Evolutionary conservation across 2,113 vertebrate genomes (phyloP).

Genomic region (Passer domesticus): DNA sequence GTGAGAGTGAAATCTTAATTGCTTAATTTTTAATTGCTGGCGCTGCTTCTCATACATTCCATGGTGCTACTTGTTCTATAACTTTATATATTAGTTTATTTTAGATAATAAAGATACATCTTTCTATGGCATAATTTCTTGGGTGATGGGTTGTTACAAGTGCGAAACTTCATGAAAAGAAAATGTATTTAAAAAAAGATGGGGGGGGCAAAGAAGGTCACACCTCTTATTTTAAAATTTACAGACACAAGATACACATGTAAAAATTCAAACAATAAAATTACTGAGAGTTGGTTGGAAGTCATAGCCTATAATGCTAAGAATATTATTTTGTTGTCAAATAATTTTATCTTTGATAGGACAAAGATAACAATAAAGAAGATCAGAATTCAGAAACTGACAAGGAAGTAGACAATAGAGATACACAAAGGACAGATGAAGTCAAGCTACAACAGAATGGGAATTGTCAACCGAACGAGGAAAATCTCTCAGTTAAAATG

Average conservation of each 20-base stretch:
- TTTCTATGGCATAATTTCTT: neutral
- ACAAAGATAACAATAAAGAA: slow-evolving; percentile 74
- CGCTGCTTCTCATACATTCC: neutral
- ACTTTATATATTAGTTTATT: neutral
- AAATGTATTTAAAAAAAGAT: neutral
- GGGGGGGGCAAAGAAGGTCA: neutral
- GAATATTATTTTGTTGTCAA: neutral
- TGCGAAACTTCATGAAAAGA: neutral
- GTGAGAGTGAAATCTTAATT: neutral
- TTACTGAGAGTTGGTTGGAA: neutral
- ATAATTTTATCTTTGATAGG: slow-evolving; percentile 62
- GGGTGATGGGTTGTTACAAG: rapidly evolving
- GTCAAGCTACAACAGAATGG: slow-evolving; percentile 83
- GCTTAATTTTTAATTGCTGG: neutral
- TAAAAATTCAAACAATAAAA: neutral
- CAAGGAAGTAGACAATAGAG: slow-evolving; percentile 73
- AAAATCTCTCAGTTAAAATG: slow-evolving; percentile 70
- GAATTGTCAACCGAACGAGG: slow-evolving; percentile 81
- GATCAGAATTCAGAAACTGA: slow-evolving; percentile 70
- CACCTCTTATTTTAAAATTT: neutral
- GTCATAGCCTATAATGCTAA: neutral
- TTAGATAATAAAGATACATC: neutral
- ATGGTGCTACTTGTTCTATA: neutral
- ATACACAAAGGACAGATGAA: slow-evolving; percentile 71
- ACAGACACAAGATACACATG: neutral